phyloP scores from a whole-genome alignment of 2,113 vertebrate species.

The Ctenomys sociabilis region DNA sequence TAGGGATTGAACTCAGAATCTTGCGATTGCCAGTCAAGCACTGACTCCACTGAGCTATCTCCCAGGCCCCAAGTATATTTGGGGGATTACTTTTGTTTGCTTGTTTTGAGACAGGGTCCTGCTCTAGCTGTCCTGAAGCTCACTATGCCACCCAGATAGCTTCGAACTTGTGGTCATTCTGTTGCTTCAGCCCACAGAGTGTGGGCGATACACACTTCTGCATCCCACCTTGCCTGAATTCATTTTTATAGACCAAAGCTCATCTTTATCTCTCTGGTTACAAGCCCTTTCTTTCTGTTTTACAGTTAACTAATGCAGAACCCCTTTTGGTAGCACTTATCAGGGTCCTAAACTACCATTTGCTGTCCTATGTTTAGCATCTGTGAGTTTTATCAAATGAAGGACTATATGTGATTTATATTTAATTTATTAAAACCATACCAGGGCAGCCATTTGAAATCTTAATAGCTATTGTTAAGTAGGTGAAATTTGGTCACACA shows the following conservation, averaged over 20 bases:
- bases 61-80: background rate
- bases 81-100: background rate
- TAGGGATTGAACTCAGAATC: too few relatives aligned
- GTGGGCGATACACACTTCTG: accelerated
- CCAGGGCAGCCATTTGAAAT: background rate
- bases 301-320: background rate
- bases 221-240: background rate
- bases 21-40: too few relatives aligned
- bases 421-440: background rate
- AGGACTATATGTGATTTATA: background rate
- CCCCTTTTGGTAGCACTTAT: background rate
- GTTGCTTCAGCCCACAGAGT: background rate
- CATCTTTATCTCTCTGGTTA: background rate
- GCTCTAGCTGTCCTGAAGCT: background rate
- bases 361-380: background rate
- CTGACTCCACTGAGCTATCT: too few relatives aligned
- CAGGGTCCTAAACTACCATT: background rate
- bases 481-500: background rate
- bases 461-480: background rate
- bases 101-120: background rate
- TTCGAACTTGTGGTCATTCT: background rate
- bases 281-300: background rate
- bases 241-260: background rate
- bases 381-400: background rate
- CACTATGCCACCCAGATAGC: background rate